Conservation (phyloP, 2,113 vertebrate genomes). For the Dromaius novaehollandiae region DNA sequence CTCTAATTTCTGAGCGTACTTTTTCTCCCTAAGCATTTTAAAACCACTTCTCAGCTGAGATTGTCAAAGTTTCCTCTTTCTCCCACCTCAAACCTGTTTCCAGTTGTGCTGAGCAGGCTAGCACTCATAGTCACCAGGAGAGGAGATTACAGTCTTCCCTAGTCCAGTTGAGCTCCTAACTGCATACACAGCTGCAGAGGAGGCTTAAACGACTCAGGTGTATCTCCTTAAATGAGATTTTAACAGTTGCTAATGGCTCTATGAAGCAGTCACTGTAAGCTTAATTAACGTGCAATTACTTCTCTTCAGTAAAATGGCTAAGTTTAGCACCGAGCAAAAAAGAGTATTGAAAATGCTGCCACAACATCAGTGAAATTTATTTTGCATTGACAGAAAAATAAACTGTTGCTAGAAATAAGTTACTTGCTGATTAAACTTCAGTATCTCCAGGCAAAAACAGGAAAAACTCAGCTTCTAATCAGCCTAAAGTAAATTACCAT, state of each 20-base stretch:
- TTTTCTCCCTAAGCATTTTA: not conserved
- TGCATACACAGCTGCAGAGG: not conserved
- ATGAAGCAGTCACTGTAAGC: not conserved
- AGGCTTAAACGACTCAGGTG: not conserved
- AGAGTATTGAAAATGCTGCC: not conserved
- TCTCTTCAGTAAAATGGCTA: not conserved
- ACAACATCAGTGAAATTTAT: not conserved
- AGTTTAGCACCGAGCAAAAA: not conserved
- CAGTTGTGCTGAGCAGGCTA: not conserved
- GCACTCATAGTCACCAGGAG: not conserved
- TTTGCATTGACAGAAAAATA: not conserved
- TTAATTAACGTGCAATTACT: not conserved
- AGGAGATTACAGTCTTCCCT: not conserved
- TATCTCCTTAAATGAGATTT: not conserved
- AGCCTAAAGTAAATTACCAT: constrained; percentile 2
- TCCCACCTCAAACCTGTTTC: not conserved
- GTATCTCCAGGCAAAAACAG: not conserved
- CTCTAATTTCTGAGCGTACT: not conserved
- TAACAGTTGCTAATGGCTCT: not conserved
- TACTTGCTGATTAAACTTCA: constrained; percentile 31
- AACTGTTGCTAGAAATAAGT: not conserved
- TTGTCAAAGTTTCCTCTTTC: not conserved
- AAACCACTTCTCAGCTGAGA: not conserved
- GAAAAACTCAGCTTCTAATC: constrained; percentile 16
- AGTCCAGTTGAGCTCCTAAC: not conserved